Base-by-base conservation (phyloP, 2,888 invertebrate genomes). In the Caenorhabditis angaria region DNA sequence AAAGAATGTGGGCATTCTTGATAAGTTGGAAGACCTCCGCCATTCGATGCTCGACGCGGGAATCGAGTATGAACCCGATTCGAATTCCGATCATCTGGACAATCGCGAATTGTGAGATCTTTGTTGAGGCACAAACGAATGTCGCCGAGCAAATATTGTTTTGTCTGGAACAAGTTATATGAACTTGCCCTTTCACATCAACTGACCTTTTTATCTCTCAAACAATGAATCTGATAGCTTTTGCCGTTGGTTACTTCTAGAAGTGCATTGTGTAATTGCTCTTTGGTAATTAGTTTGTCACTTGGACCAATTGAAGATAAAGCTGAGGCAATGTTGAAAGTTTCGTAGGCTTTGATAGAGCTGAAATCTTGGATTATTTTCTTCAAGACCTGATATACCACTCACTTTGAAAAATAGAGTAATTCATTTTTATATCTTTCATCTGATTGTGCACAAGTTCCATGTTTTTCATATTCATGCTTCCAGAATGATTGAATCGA, bases 401-500 rank as follows among this genome's bases (percentile, higher is more conserved):
- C 71, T 59, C n/a, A 79, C 77, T 62, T 56, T 51, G 70, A 62
- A 65, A 80, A 80, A 58, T 80, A 80, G 12, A 64, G 47, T 5
- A 80, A 64, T 48, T 80, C 77, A 1, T 74, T 62, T n/a, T 66
- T 66, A 41, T 76, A 65, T 1, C 50, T 25, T 48, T 55, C 58
- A 32, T 76, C 70, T 10, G 65, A 68, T 50, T 78, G 72, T 20
- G 73, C 73, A 67, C 81, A 81, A 2, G 81, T 81, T 24, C 81
- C 81, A 60, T 81, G 81, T 58, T 81, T 81, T 18, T 81, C 81
- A 20, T 73, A 81, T 53, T 81, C 81, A 69, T 81, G 81, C 41
- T 81, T 81, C 81, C 81, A 81, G 60, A 81, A 78, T 0, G 69
- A 70, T 24, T 61, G 56, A 12, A 60, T 67, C 2, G 60, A 53